phyloP scores from a whole-genome alignment of 2,888 invertebrate genomes.

The Drosophila kokeensis region DNA sequence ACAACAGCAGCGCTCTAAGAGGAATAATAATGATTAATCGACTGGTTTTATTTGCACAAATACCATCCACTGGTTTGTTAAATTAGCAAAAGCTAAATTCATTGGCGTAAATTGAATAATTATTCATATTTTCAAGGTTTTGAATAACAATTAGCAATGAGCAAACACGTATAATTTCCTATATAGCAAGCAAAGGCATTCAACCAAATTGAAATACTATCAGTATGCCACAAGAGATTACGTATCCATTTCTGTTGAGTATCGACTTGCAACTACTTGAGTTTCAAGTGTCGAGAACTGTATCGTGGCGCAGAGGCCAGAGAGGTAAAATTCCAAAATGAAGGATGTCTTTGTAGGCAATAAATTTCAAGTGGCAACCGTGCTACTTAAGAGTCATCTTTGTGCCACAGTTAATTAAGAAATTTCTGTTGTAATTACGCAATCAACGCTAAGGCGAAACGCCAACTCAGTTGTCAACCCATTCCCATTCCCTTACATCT shows the following conservation, averaged over 20 bases:
- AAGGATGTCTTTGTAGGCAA: constrained; percentile 33
- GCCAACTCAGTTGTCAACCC: constrained; percentile 61
- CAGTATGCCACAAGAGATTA: constrained; percentile 13
- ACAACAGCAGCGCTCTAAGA: constrained; percentile 94
- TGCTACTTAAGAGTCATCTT: constrained; percentile 58
- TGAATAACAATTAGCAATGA: background rate
- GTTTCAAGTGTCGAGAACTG: constrained; percentile 25
- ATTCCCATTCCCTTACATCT: constrained; percentile 34
- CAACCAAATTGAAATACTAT: constrained; percentile 9
- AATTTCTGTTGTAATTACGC: constrained; percentile 74
- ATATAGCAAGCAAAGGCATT: too few relatives aligned
- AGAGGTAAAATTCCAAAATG: constrained; percentile 48
- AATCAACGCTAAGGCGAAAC: constrained; percentile 64
- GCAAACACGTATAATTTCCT: background rate
- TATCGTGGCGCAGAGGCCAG: constrained; percentile 1
- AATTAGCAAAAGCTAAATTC: background rate
- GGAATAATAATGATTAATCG: background rate
- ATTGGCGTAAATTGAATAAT: too few relatives aligned
- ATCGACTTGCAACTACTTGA: constrained; percentile 16
- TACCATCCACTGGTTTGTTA: background rate
- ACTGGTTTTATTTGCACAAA: background rate
- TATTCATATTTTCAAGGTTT: constrained; percentile 1
- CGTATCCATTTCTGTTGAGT: constrained; percentile 8
- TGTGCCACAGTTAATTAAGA: constrained; percentile 72
- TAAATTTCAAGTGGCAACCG: constrained; percentile 58